Percentiles rank a stretch among this genome's conserved stretches.
phyloP scores from a whole-genome alignment of 1,140 invertebrate genomes.

The Bombyx mori region ASM3026992v2 NC_085127.1:9699501-9700000 shows the following conservation, averaged over 20 bases:
- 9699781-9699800: conserved; percentile 25
- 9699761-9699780: conserved; percentile 44
- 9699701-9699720: conserved; percentile 45
- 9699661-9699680: conserved; percentile 10
- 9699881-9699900: no score
- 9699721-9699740: conserved; percentile 50
- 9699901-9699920: no score
- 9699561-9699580: conserved; percentile 41
- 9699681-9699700: conserved; percentile 27
- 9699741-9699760: conserved; percentile 68
- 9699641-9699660: conserved; percentile 2
- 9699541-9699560: conserved; percentile 49
- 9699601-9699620: conserved; percentile 17
- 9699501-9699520: conserved; percentile 63
- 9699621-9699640: conserved; percentile 7
- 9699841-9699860: not conserved
- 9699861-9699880: no score
- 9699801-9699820: not conserved
- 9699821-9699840: not conserved
- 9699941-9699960: no score
- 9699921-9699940: no score
- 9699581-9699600: conserved; percentile 49
- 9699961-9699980: no score
- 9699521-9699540: conserved; percentile 37
- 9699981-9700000: not conserved